A percentile compares a stretch with the other conserved stretches of the same genome.
Conservation (phyloP, 1,140 invertebrate genomes). For the Apis mellifera region DNA sequence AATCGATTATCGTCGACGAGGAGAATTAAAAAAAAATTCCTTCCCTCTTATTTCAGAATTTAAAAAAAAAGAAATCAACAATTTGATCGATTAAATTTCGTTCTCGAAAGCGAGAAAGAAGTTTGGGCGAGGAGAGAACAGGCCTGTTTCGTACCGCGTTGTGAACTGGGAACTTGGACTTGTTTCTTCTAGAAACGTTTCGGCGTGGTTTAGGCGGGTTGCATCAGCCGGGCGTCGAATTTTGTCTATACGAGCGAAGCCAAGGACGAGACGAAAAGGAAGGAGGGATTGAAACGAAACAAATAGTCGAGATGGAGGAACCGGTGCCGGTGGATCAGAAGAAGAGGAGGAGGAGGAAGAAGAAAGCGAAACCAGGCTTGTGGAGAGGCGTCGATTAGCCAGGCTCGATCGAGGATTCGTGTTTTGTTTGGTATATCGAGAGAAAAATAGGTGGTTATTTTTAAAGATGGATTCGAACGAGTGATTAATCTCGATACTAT, state of each 20-base stretch:
- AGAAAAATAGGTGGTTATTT: constrained; percentile 11
- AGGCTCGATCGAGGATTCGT: neutral
- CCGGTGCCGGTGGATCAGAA: neutral
- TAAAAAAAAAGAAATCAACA: no score
- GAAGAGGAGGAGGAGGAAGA: neutral
- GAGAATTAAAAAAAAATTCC: no score
- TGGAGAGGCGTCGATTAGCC: constrained; percentile 14
- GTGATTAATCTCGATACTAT: no score
- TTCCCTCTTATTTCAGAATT: no score
- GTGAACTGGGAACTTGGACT: neutral
- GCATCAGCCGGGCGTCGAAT: neutral
- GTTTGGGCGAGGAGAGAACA: neutral
- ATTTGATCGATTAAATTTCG: no score
- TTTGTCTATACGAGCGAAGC: no score
- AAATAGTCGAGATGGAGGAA: neutral
- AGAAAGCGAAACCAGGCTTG: constrained; percentile 23
- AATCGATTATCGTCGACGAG: neutral
- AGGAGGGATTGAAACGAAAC: neutral
- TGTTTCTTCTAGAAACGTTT: neutral
- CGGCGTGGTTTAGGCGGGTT: neutral
- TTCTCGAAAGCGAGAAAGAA: no score
- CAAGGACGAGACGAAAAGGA: neutral
- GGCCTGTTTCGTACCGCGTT: neutral
- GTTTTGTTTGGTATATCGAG: no score
- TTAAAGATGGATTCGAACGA: neutral